These are phyloP conservation scores for Hippocampus mohnikei DNA, from an alignment of 2,113 vertebrate genomes.

Conservation along the genomic window DNA sequence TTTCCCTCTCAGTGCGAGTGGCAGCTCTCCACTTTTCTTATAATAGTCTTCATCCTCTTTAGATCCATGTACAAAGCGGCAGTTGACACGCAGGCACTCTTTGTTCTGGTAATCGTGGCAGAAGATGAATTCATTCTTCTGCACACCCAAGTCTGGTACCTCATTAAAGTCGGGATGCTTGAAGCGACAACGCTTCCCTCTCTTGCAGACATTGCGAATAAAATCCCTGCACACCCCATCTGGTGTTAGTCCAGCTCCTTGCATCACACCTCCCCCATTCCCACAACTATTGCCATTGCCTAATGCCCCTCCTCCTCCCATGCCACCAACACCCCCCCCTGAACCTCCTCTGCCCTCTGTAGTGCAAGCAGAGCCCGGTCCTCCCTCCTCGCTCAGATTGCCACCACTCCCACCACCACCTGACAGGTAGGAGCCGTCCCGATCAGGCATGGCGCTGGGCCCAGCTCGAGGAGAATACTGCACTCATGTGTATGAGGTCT, in stretches of 20 bases:
- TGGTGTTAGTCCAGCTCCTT: slow-evolving; percentile 56
- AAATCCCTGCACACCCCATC: slow-evolving; percentile 94
- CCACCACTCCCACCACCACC: slow-evolving; percentile 65
- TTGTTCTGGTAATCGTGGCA: slow-evolving; percentile 98
- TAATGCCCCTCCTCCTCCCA: slow-evolving; percentile 72
- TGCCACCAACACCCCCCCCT: slow-evolving; percentile 58
- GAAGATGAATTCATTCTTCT: slow-evolving; percentile 97
- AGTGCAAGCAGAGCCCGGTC: slow-evolving; percentile 55
- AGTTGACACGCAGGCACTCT: slow-evolving; percentile 89
- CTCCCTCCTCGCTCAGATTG: slow-evolving; percentile 67
- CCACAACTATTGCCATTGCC: slow-evolving; percentile 77
- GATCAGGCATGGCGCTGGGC: slow-evolving; percentile 86
- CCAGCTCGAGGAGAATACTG: slow-evolving; percentile 61
- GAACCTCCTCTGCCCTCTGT: slow-evolving; percentile 61
- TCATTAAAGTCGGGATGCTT: slow-evolving; percentile 90
- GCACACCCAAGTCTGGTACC: slow-evolving; percentile 89
- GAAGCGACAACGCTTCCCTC: slow-evolving; percentile 94
- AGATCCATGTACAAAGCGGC: slow-evolving; percentile 93
- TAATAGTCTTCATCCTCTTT: slow-evolving; percentile 97
- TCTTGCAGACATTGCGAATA: slow-evolving; percentile 92
- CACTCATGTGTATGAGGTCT: slow-evolving; percentile 66
- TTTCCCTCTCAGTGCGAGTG: slow-evolving; percentile 85
- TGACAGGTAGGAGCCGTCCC: slow-evolving; percentile 80
- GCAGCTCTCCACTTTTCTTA: slow-evolving; percentile 91
- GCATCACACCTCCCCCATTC: slow-evolving; percentile 56